Conservation (phyloP, 1,140 invertebrate species). For the Apocrypta bakeri region DNA sequence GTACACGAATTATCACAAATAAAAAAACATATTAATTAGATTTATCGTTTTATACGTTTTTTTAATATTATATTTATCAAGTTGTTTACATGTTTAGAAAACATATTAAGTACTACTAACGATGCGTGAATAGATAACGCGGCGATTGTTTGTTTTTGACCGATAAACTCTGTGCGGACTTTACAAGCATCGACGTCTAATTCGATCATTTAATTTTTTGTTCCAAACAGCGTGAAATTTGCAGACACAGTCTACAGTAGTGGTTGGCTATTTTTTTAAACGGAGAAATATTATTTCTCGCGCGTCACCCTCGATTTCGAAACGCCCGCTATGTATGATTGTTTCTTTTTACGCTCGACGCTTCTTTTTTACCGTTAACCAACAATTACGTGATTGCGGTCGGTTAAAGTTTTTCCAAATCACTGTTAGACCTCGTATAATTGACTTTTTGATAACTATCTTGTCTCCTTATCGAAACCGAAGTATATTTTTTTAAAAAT, state of each 20-base stretch:
- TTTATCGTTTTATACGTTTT: neutral
- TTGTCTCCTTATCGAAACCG: neutral
- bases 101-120: constrained; percentile 2
- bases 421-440: neutral
- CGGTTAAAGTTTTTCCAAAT: neutral
- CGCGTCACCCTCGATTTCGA: neutral
- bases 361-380: no score
- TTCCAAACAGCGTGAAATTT: no score
- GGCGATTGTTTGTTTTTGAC: constrained; percentile 5
- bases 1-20: neutral
- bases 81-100: constrained; percentile 28
- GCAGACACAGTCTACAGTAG: neutral
- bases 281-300: neutral
- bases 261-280: neutral
- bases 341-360: neutral
- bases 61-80: constrained; percentile 12
- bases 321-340: neutral
- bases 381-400: neutral
- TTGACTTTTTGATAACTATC: neutral
- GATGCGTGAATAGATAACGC: constrained; percentile 32
- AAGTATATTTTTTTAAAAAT: neutral
- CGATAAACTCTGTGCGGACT: neutral
- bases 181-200: neutral
- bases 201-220: neutral
- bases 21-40: neutral